Evolutionary conservation across 2,113 vertebrate species (phyloP).

Genomic region (Oreochromis tanganicae): DNA sequence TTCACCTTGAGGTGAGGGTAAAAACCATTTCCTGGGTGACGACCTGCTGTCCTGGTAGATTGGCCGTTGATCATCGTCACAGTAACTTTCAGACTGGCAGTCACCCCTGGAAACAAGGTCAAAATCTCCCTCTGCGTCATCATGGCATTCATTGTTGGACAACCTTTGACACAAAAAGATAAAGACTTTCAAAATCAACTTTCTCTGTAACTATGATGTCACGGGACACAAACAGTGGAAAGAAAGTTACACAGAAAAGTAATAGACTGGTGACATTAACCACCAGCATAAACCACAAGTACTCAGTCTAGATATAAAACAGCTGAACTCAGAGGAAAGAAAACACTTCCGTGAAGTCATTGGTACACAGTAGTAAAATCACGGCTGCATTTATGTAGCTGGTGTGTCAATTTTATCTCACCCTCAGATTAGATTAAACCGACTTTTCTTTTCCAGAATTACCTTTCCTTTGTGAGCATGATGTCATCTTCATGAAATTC

Average conservation of each 20-base stretch:
- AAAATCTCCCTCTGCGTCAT: slow-evolving; percentile 58
- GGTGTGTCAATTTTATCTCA: background rate
- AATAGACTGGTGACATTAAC: background rate
- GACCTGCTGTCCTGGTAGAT: slow-evolving; percentile 75
- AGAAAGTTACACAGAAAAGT: background rate
- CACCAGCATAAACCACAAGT: background rate
- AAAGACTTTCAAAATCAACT: background rate
- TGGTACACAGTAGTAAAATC: background rate
- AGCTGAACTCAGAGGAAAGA: background rate
- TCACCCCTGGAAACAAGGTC: slow-evolving; percentile 76
- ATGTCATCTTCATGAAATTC: slow-evolving; percentile 85
- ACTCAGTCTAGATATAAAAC: background rate
- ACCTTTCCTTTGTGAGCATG: slow-evolving; percentile 82
- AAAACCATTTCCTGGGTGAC: slow-evolving; percentile 84
- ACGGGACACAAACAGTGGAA: fast-evolving
- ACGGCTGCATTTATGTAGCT: background rate
- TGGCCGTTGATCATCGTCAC: slow-evolving; percentile 82
- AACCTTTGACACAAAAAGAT: slow-evolving; percentile 18
- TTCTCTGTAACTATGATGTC: background rate
- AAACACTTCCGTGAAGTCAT: background rate
- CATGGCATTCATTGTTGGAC: slow-evolving; percentile 56
- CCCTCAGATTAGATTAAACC: background rate
- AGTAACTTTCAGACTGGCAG: slow-evolving; percentile 76
- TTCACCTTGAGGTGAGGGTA: slow-evolving; percentile 85
- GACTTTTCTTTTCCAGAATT: background rate